Conservation (phyloP, 1,140 invertebrate species). For the Polyergus mexicanus region DNA sequence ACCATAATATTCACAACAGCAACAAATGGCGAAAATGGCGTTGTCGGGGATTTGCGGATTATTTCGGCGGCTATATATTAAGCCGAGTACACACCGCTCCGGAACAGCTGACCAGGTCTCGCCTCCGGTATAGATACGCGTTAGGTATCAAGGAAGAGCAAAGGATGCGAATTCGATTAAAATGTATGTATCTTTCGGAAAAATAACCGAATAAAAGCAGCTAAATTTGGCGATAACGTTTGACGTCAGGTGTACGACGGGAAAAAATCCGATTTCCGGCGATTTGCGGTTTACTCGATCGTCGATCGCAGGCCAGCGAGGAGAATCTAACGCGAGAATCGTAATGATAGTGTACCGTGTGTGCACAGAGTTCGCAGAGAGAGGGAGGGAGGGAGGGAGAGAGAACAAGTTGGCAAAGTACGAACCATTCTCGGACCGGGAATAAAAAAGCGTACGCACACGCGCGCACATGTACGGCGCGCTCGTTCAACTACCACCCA, state of each 20-base stretch:
- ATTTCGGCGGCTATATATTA: slow-evolving; percentile 44
- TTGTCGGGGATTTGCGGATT: slow-evolving; percentile 63
- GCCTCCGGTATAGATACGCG: background rate
- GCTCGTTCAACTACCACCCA: slow-evolving; percentile 48
- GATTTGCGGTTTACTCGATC: slow-evolving; percentile 39
- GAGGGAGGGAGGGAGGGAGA: background rate
- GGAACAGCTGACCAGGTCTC: slow-evolving; percentile 37
- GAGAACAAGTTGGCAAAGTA: slow-evolving; percentile 65
- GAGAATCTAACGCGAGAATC: slow-evolving; percentile 24
- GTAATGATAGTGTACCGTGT: slow-evolving; percentile 26
- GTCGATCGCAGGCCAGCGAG: slow-evolving; percentile 22
- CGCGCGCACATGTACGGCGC: background rate
- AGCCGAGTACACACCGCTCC: slow-evolving; percentile 38
- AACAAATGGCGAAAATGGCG: slow-evolving; percentile 62
- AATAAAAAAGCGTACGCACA: slow-evolving; percentile 64
- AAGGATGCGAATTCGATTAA: background rate
- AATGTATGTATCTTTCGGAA: background rate
- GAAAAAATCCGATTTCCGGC: slow-evolving; percentile 28
- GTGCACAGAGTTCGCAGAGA: background rate
- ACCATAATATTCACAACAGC: slow-evolving; percentile 64
- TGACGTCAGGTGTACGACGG: background rate
- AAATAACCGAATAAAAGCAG: background rate
- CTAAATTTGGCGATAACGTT: slow-evolving; percentile 1
- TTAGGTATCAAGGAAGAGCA: background rate
- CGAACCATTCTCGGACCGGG: slow-evolving; percentile 61